phyloP scores from a whole-genome alignment of 2,888 invertebrate species.

The Hypselothyrea guttata region DNA sequence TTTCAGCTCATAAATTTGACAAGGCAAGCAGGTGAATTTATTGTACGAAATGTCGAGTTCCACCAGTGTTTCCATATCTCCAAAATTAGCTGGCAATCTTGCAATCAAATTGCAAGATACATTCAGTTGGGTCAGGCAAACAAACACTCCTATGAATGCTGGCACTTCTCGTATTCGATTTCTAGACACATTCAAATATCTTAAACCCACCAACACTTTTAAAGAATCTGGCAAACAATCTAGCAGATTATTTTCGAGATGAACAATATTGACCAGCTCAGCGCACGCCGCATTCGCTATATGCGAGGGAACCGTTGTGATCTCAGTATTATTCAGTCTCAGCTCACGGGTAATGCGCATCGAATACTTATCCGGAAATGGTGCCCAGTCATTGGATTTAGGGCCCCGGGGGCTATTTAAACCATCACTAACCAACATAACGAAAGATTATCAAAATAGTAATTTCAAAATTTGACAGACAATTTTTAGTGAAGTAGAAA shows the following conservation, averaged over 20 bases:
- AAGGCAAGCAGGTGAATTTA: constrained; percentile 85
- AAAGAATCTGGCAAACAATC: constrained; percentile 48
- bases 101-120: constrained; percentile 88
- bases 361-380: constrained; percentile 54
- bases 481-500: no score
- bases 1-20: constrained; percentile 89
- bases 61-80: constrained; percentile 86
- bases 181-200: constrained; percentile 86
- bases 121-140: constrained; percentile 87
- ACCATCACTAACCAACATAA: constrained; percentile 55
- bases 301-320: constrained; percentile 38
- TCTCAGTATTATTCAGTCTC: constrained; percentile 2
- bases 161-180: no score
- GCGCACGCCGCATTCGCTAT: constrained; percentile 42
- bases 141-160: no score
- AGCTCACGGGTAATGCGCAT: constrained; percentile 53
- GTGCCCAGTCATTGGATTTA: background rate
- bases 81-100: no score
- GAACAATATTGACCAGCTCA: constrained; percentile 52
- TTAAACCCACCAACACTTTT: no score
- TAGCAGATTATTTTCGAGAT: constrained; percentile 42
- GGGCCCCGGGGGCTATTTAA: constrained; percentile 55
- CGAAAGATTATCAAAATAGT: background rate
- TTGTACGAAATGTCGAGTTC: constrained; percentile 89
- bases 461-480: no score